Conservation (phyloP, 1,140 invertebrate species). For the Drosophila seguyi region DNA sequence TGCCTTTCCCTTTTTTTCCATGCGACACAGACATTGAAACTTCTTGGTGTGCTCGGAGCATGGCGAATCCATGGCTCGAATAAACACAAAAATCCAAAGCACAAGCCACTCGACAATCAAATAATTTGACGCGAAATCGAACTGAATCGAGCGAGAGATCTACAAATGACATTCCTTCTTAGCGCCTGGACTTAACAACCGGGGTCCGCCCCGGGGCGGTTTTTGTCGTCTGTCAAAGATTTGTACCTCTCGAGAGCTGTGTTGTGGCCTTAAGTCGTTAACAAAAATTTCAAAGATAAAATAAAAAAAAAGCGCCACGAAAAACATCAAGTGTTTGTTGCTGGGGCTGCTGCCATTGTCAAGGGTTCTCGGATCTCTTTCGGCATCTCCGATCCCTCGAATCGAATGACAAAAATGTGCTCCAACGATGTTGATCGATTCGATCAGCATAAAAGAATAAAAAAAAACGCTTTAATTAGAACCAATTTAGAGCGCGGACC, state of each 20-base stretch:
- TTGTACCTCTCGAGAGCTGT: slow-evolving; percentile 65
- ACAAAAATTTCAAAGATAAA: slow-evolving; percentile 59
- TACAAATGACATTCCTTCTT: slow-evolving; percentile 71
- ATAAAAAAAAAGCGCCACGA: slow-evolving; percentile 62
- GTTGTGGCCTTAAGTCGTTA: slow-evolving; percentile 72
- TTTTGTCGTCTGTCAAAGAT: slow-evolving; percentile 72
- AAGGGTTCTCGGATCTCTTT: slow-evolving; percentile 39
- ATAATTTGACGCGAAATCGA: slow-evolving; percentile 61
- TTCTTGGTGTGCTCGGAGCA: slow-evolving; percentile 65
- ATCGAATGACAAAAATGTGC: slow-evolving; percentile 74
- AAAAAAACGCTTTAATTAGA: slow-evolving; percentile 75
- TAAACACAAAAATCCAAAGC: slow-evolving; percentile 6
- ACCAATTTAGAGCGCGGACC: slow-evolving; percentile 81
- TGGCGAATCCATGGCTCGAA: slow-evolving; percentile 49
- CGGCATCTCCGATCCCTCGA: slow-evolving; percentile 36
- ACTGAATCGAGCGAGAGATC: slow-evolving; percentile 41
- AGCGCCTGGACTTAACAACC: slow-evolving; percentile 54
- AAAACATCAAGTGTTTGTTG: slow-evolving; percentile 81
- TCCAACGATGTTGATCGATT: slow-evolving; percentile 71
- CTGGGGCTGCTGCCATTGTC: slow-evolving; percentile 51
- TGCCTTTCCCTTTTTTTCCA: slow-evolving; percentile 75
- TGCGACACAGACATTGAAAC: slow-evolving; percentile 67
- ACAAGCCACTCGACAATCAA: slow-evolving; percentile 73
- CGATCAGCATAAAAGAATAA: slow-evolving; percentile 68
- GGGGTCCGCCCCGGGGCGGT: slow-evolving; percentile 43